Percentiles rank a stretch among this genome's conserved stretches.
phyloP scores from a whole-genome alignment of 2,888 invertebrate genomes.

The Melieria omissa region DNA sequence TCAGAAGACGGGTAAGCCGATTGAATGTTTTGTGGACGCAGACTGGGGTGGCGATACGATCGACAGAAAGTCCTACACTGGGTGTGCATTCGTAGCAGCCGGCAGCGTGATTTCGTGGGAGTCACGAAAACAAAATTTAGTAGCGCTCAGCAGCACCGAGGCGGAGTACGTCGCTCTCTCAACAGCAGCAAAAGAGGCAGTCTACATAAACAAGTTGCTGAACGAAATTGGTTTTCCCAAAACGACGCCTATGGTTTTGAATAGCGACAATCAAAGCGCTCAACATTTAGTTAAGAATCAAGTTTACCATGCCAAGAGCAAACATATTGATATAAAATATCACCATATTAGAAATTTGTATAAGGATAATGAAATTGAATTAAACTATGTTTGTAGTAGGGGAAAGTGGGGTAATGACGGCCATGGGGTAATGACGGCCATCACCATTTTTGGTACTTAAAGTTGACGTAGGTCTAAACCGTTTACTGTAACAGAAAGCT shows the following conservation, averaged over 20 bases:
- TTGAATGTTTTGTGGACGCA: constrained; percentile 41
- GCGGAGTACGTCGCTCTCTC: constrained; percentile 37
- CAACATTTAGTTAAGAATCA: constrained; percentile 21
- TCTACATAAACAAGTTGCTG: constrained; percentile 29
- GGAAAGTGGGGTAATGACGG: too few species aligned
- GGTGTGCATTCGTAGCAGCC: constrained; percentile 36
- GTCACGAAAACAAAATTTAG: constrained; percentile 38
- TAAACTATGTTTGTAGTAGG: constrained; percentile 22
- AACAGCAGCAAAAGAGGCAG: constrained; percentile 37
- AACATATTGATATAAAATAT: constrained; percentile 27
- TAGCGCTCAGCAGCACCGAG: constrained; percentile 39
- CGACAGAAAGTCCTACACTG: constrained; percentile 43
- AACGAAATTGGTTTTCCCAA: constrained; percentile 10
- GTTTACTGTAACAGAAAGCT: too few species aligned
- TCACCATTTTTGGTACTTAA: too few species aligned
- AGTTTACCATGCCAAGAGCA: constrained; percentile 10
- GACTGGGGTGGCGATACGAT: constrained; percentile 44
- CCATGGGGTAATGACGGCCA: too few species aligned
- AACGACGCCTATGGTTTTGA: background rate
- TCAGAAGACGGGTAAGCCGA: constrained; percentile 32
- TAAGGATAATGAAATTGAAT: constrained; percentile 13
- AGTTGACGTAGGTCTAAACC: too few species aligned
- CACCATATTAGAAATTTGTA: constrained; percentile 11
- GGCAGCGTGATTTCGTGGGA: constrained; percentile 40
- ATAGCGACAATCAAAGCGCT: constrained; percentile 18